A percentile compares a stretch with the other conserved stretches of the same genome.
phyloP scores from a whole-genome alignment of 2,797 vertebrate species.

The Lindbergichthys nudifrons region DNA sequence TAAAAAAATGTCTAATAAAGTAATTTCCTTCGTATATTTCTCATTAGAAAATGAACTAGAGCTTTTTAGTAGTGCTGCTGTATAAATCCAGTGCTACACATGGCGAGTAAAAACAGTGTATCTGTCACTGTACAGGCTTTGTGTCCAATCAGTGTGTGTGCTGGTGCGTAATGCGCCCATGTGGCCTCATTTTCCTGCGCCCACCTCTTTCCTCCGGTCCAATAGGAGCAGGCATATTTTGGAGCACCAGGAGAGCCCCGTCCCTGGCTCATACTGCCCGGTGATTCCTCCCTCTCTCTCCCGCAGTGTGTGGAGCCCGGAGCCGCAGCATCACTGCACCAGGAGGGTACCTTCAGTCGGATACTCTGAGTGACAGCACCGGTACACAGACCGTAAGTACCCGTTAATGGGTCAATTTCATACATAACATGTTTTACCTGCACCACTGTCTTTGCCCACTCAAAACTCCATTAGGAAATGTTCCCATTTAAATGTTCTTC shows the following conservation, averaged over 20 bases:
- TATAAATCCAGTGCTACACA: slow-evolving; percentile 13
- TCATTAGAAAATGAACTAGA: too few relatives aligned
- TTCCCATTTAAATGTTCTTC: neutral
- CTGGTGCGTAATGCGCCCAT: slow-evolving; percentile 41
- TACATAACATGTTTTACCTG: neutral
- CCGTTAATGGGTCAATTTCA: neutral
- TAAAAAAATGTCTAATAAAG: too few relatives aligned
- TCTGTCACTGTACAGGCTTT: neutral
- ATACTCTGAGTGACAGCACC: too few relatives aligned
- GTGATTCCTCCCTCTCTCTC: slow-evolving; percentile 7
- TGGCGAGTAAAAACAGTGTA: slow-evolving; percentile 11
- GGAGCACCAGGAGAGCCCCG: slow-evolving; percentile 40
- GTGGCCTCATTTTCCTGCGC: slow-evolving; percentile 34
- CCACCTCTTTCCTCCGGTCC: slow-evolving; percentile 51
- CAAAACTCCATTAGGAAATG: neutral
- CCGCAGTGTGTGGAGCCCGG: slow-evolving; percentile 8
- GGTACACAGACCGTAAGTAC: slow-evolving; percentile 24
- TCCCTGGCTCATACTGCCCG: slow-evolving; percentile 14
- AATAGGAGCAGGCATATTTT: slow-evolving; percentile 30
- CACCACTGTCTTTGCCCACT: neutral
- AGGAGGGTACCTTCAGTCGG: too few relatives aligned
- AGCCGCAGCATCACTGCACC: slow-evolving; percentile 30
- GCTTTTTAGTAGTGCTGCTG: too few relatives aligned
- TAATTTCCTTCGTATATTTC: too few relatives aligned
- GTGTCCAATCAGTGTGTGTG: slow-evolving; percentile 41